Evolutionary conservation across 1,140 invertebrate genomes (phyloP), one percentile per base, ranked within the genome.

Genomic region (Drosophila sp.): DNA sequence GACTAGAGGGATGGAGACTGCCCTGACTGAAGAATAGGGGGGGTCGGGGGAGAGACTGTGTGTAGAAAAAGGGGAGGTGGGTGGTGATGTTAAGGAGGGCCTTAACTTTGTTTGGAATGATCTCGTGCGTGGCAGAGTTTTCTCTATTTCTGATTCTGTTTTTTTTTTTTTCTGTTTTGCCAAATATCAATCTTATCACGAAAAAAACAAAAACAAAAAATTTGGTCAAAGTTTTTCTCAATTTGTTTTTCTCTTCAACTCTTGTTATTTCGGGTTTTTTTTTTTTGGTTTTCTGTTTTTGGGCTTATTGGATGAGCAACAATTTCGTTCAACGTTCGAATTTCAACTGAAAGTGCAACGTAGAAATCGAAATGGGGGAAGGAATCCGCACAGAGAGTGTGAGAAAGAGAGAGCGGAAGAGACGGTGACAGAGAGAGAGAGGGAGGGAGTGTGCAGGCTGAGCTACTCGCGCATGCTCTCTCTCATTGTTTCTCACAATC

Each of bases 261-360:
- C n/a, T 50, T 5, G 41, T 40, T 17, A 17, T 17, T 44, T 66
- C 57, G 38, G 7, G 11, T 63, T 17, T 60, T 58, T n/a, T 58
- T 57, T 30, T 6, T 56, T 63, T 71, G 58, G 27, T 25, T 25
- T 67, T 38, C 61, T 40, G 33, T 63, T 66, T 63, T 60, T 57
- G 30, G 40, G 30, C 40, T 60, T 65, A 29, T 50, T 50, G 44
- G 35, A 56, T 63, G 69, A 66, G 60, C 73, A 83, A 83, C 85
- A 83, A 84, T 80, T 87, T 89, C 84, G 85, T 80, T 89, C 84
- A 90, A 89, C 84, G 84, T 87, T 90, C 69, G 73, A 80, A 89
- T 78, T 89, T 89, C 84, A 80, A 87, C 80, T 84, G 84, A 79
- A 80, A 87, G 66, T 87, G 84, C 84, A 83, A 76, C 66, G 66